These are phyloP conservation scores for Melanchra persicariae DNA, from an alignment of 2,888 invertebrate genomes.

Conservation along the genomic window DNA sequence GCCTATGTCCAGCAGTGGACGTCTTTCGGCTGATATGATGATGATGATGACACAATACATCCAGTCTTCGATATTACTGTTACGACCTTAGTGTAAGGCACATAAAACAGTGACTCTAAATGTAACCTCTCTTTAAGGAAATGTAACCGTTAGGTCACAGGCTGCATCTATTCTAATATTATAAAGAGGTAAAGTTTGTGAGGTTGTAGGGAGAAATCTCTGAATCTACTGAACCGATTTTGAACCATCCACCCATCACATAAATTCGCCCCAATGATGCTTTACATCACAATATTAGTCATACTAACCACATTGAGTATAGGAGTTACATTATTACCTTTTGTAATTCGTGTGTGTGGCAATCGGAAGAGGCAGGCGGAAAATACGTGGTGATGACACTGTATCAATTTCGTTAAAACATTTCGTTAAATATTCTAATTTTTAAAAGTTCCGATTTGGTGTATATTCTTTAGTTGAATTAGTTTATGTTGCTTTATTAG, in stretches of 20 bases:
- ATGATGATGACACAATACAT: too few species aligned
- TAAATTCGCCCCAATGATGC: not conserved
- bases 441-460: not conserved
- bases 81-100: too few species aligned
- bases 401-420: constrained; percentile 30
- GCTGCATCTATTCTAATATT: too few species aligned
- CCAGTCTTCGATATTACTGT: too few species aligned
- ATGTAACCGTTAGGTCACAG: too few species aligned
- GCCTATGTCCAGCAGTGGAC: too few species aligned
- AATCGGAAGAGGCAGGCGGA: constrained; percentile 10
- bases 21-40: too few species aligned
- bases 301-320: constrained; percentile 17
- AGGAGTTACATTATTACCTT: constrained; percentile 35
- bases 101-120: too few species aligned
- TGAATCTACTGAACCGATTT: too few species aligned
- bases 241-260: not conserved
- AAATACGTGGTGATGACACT: constrained; percentile 10
- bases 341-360: constrained; percentile 36
- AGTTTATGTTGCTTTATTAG: constrained; percentile 16
- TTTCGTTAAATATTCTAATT: constrained; percentile 17
- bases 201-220: too few species aligned
- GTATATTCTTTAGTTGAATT: not conserved
- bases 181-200: too few species aligned
- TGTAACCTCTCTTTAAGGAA: too few species aligned
- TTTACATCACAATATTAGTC: constrained; percentile 45